A percentile compares a stretch with the other conserved stretches of the same genome.
Conservation (phyloP, 2,113 vertebrate species). For the Daubentonia madagascariensis region DNA sequence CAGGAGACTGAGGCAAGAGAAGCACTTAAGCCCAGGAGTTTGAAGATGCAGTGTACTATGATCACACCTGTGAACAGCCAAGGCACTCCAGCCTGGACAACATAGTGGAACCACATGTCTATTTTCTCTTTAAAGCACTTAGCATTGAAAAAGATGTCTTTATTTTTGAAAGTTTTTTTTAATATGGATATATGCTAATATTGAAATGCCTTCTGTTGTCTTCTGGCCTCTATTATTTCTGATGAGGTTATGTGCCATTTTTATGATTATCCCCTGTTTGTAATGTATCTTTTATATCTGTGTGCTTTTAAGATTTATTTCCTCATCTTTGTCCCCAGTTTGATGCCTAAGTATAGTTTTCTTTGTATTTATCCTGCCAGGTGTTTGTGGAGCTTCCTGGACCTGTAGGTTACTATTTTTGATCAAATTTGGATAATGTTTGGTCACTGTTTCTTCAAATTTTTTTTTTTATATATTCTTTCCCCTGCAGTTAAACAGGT, state of each 20-base stretch:
- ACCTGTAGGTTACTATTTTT: not conserved
- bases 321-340: not conserved
- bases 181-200: too few species aligned
- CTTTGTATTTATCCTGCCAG: not conserved
- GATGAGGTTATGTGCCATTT: not conserved
- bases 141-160: not conserved
- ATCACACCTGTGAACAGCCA: too few species aligned
- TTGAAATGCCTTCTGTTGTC: not conserved
- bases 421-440: not conserved
- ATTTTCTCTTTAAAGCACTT: not conserved
- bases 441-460: not conserved
- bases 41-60: too few species aligned
- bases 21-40: too few species aligned
- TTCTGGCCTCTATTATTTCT: not conserved
- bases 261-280: not conserved
- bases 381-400: not conserved
- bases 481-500: not conserved
- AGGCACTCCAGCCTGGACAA: too few species aligned
- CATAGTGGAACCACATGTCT: too few species aligned
- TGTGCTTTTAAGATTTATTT: not conserved
- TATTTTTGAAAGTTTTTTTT: not conserved
- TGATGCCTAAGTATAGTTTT: not conserved
- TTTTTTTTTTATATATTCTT: not conserved
- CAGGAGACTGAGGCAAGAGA: too few species aligned
- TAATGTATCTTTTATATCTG: not conserved